Conservation (phyloP, 2,888 invertebrate genomes). For the Amphipoea oculea region DNA sequence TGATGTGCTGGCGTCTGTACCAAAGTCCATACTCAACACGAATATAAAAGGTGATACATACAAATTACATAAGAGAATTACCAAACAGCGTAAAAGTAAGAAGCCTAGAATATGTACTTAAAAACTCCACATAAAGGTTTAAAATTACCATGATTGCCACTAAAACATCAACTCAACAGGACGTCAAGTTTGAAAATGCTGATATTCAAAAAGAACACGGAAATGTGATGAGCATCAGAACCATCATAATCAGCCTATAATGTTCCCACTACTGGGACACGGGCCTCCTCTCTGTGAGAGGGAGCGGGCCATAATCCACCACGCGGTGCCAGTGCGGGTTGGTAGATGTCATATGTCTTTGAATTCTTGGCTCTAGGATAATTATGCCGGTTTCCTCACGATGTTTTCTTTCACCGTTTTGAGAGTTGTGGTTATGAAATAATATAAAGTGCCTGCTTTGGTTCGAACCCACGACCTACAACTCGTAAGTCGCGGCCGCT, state of each 20-base stretch:
- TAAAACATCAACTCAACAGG: neutral
- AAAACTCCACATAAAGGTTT: neutral
- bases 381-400: neutral
- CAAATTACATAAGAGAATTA: neutral
- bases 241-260: neutral
- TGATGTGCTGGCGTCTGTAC: too few species aligned
- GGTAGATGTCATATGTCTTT: neutral
- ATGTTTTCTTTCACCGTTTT: neutral
- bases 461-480: neutral
- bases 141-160: neutral
- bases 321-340: neutral
- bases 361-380: neutral
- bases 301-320: neutral
- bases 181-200: neutral
- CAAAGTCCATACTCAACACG: neutral
- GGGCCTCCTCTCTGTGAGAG: neutral
- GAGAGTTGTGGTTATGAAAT: too few species aligned
- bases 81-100: neutral
- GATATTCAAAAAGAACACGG: neutral
- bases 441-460: neutral
- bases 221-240: neutral
- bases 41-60: neutral
- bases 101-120: neutral
- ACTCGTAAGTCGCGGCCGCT: neutral
- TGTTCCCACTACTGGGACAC: neutral